phyloP scores from a whole-genome alignment of 1,140 invertebrate genomes.

The Aphelinus certus region DNA sequence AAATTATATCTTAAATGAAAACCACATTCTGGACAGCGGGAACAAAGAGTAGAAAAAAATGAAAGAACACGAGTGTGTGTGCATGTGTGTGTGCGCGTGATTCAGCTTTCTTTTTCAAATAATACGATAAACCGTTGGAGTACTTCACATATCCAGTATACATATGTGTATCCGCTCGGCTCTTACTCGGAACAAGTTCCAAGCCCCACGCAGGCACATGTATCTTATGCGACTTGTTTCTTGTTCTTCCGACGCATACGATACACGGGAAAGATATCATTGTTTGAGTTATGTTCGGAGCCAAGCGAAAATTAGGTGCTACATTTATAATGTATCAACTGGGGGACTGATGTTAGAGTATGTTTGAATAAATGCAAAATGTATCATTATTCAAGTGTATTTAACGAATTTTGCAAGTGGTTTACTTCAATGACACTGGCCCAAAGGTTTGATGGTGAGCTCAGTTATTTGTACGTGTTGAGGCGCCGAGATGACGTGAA shows the following conservation, averaged over 20 bases:
- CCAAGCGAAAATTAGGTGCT: conserved; percentile 12
- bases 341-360: not conserved
- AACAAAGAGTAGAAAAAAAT: not conserved
- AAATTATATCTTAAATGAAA: no score
- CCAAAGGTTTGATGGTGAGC: conserved; percentile 58
- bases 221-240: conserved; percentile 14
- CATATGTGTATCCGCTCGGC: not conserved
- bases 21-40: not conserved
- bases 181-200: conserved; percentile 4
- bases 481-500: conserved; percentile 48
- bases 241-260: not conserved
- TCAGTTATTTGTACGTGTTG: conserved; percentile 55
- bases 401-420: no score
- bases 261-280: conserved; percentile 1
- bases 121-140: conserved; percentile 15
- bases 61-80: no score
- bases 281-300: conserved; percentile 16
- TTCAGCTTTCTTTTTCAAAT: conserved; percentile 17
- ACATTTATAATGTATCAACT: conserved; percentile 1
- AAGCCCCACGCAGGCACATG: conserved; percentile 6
- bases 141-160: conserved; percentile 1
- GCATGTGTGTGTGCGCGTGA: not conserved
- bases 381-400: no score
- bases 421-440: conserved; percentile 19
- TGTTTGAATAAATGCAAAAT: no score